Conservation (phyloP, 2,113 vertebrate species). For the Alosa alosa region DNA sequence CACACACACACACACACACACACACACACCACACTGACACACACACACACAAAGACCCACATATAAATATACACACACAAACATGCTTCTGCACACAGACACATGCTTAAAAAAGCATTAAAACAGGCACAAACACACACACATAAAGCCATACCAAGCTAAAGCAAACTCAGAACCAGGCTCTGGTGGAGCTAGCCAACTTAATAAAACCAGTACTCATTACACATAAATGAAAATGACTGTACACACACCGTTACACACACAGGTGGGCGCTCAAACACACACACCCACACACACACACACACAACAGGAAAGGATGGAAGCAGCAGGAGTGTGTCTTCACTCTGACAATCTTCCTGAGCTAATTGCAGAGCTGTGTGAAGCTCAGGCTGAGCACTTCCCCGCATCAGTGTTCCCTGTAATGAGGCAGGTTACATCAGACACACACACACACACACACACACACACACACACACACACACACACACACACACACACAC, state of each 20-base stretch:
- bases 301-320: background rate
- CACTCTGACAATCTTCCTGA: background rate
- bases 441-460: conserved; percentile 8
- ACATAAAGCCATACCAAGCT: conserved; percentile 3
- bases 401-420: conserved; percentile 4
- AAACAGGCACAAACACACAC: background rate
- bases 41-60: background rate
- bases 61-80: conserved; percentile 36
- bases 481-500: background rate
- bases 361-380: background rate
- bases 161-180: background rate
- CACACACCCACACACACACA: background rate
- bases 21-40: background rate
- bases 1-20: too few relatives aligned
- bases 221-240: background rate
- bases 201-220: background rate
- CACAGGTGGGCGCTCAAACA: background rate
- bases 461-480: background rate
- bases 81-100: conserved; percentile 8
- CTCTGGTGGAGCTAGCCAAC: background rate
- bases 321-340: conserved; percentile 8
- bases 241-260: conserved; percentile 1
- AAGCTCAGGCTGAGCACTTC: conserved; percentile 11
- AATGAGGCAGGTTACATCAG: conserved; percentile 4
- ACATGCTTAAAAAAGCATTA: too few relatives aligned